Base-by-base conservation (phyloP, 2,113 vertebrate genomes). In the Thalassarche chlororhynchos region DNA sequence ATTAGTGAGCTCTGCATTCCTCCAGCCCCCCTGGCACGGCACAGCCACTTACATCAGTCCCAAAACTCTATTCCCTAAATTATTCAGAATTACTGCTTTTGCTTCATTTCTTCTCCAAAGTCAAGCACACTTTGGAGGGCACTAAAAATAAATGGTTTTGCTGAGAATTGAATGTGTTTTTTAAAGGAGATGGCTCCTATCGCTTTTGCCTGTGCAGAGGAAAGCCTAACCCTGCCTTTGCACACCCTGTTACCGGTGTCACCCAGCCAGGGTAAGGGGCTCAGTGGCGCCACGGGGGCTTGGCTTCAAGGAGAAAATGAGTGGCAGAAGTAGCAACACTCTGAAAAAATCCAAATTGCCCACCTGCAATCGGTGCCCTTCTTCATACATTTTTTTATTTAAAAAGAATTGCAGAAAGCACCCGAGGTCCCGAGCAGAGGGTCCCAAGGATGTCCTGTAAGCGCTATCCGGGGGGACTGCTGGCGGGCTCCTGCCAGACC, bases 351-450 rank as follows among this genome's bases (percentile, higher is more conserved):
- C 16, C 28, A 16, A 19, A 0, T 7, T 61, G 1, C 12, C 34
- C 42, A 36, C 9, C 21, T 75, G 29, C n/a, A 69, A 26, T 13
- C 9, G 49, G 23, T 51, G 23, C 24, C 24, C 57, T 6, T 52
- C 42, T 60, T 77, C 29, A 55, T 21, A 42, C 6, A 14, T 29
- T 54, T 60, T 55, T 46, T 20, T 61, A 23, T 9, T 36, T 34
- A 21, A 19, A 60, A 87, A 64, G 34, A 74, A 47, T 29, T 57
- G 40, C 76, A 62, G 60, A 60, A 71, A 76, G 29, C 54, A 55
- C 14, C 17, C 5, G 2, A 32, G 23, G 19, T 47, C 36, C 26
- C 1, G 2, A 9, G 26, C 0, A 0, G 21, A 44, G 11, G 16
- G 49, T 69, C 58, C 69, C 32, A 62, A 32, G 31, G 38, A 28